Conservation (phyloP, 2,113 vertebrate species). For the Pedetes capensis region DNA sequence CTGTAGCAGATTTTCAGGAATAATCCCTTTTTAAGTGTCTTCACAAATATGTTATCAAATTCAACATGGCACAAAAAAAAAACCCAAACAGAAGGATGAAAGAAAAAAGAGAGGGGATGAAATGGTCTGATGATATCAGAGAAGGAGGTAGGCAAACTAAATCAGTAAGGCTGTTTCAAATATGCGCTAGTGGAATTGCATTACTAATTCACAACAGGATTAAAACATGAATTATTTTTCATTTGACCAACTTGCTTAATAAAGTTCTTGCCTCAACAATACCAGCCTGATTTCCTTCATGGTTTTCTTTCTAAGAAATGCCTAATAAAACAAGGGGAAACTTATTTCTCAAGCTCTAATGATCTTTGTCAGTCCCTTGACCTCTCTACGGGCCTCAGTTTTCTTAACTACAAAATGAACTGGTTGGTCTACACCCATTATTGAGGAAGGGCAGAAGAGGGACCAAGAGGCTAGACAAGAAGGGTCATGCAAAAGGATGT, state of each 20-base stretch:
- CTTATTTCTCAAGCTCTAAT: not conserved
- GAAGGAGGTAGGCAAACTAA: not conserved
- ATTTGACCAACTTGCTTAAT: conserved; percentile 6
- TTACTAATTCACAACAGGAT: not conserved
- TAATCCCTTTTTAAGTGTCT: not conserved
- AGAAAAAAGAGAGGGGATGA: not conserved
- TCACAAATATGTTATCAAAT: conserved; percentile 17
- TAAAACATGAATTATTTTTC: not conserved
- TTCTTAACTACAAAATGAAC: not conserved
- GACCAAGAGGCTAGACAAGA: not conserved
- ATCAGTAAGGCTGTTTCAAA: not conserved
- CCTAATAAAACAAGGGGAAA: not conserved
- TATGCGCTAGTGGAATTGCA: not conserved
- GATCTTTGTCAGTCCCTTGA: not conserved
- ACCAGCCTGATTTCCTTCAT: conserved; percentile 23
- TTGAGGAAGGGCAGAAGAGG: not conserved
- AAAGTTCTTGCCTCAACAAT: not conserved
- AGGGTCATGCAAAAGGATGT: not conserved
- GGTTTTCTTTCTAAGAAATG: conserved; percentile 30
- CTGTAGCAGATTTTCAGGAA: conserved; percentile 35
- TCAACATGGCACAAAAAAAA: not conserved
- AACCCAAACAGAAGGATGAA: not conserved
- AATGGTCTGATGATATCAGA: not conserved
- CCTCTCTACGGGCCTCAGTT: not conserved
- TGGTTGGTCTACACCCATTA: not conserved